These are phyloP conservation scores for Anisognathus igniventris DNA, from an alignment of 2,797 vertebrate genomes.

Conservation along the genomic window DNA sequence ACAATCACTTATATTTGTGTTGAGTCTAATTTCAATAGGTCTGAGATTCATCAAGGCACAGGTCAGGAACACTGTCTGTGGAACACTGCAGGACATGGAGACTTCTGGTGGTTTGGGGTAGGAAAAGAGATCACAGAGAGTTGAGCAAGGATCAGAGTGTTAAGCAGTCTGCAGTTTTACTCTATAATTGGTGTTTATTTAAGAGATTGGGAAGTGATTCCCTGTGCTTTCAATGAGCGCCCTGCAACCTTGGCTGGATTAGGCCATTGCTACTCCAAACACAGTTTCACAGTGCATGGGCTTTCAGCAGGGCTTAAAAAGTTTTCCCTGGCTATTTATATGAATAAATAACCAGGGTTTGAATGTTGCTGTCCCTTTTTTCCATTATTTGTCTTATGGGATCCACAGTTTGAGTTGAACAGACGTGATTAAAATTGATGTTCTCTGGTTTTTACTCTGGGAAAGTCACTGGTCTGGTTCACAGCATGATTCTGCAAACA, in stretches of 20 bases:
- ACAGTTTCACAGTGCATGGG: neutral
- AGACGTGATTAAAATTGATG: neutral
- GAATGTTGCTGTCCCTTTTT: neutral
- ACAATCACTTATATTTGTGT: neutral
- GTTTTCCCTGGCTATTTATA: neutral
- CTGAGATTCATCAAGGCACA: neutral
- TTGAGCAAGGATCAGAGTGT: neutral
- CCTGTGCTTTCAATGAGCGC: neutral
- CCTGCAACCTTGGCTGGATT: neutral
- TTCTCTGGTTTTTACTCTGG: neutral
- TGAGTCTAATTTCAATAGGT: neutral
- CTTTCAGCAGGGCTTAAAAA: neutral
- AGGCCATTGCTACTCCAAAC: neutral
- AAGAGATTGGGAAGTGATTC: neutral
- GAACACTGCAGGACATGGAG: neutral
- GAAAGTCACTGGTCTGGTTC: neutral
- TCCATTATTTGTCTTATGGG: neutral
- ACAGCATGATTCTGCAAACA: neutral
- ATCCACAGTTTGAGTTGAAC: neutral
- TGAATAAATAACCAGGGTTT: neutral
- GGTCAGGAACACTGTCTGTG: neutral
- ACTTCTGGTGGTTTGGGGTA: neutral
- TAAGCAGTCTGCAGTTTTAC: neutral
- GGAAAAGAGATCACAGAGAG: neutral
- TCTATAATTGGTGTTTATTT: neutral